These are phyloP conservation scores for Monochamus alternatus DNA, from an alignment of 2,888 invertebrate species.

Conservation along the genomic window DNA sequence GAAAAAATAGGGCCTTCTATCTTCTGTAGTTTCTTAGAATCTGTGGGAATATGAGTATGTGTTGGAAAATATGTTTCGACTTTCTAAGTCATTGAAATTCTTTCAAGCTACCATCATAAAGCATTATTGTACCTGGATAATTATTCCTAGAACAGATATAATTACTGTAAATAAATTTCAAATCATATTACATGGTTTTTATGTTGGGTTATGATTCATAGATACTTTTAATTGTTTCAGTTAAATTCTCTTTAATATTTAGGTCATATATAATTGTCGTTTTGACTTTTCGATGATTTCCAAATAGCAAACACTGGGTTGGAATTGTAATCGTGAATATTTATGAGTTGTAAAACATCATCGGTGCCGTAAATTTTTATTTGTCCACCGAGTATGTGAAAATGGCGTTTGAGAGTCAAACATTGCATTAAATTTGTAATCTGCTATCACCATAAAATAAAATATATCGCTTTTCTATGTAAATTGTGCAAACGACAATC, in stretches of 20 bases:
- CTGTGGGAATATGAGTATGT: too few relatives aligned
- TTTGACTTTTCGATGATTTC: neutral
- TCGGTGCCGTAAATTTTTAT: constrained; percentile 44
- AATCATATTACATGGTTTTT: neutral
- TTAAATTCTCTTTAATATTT: too few relatives aligned
- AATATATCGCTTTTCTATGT: constrained; percentile 45
- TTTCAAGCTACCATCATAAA: neutral
- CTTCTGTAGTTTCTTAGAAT: too few relatives aligned
- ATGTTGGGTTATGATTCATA: neutral
- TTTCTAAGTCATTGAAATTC: neutral
- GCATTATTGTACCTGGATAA: neutral
- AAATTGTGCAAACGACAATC: constrained; percentile 43
- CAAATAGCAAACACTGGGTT: constrained; percentile 1
- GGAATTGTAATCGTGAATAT: constrained; percentile 29
- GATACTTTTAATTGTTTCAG: neutral
- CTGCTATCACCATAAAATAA: constrained; percentile 42
- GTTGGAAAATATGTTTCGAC: neutral
- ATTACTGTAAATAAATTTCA: neutral
- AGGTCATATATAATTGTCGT: too few relatives aligned
- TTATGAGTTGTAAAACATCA: constrained; percentile 45
- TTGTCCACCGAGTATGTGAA: constrained; percentile 40
- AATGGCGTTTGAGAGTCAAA: constrained; percentile 40
- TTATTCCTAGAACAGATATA: neutral
- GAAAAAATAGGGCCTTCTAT: too few relatives aligned
- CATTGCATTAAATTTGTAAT: constrained; percentile 44